Conservation (phyloP, 2,888 invertebrate genomes). For the Gibbula magus region DNA sequence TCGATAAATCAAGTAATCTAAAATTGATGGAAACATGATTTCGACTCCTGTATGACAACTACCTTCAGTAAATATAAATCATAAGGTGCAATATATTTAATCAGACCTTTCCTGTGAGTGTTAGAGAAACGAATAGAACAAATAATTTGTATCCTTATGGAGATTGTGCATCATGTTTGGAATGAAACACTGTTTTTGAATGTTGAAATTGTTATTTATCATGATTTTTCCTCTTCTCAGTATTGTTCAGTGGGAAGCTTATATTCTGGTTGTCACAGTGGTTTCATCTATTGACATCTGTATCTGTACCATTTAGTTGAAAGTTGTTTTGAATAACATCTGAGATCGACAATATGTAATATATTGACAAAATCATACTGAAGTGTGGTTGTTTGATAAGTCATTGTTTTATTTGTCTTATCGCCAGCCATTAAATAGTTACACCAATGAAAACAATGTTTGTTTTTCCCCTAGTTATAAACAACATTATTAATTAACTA, state of each 20-base stretch:
- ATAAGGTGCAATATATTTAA: no score
- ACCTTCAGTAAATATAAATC: no score
- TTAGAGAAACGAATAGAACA: no score
- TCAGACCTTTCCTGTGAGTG: no score
- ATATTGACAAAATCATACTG: background rate
- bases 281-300: background rate
- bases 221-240: background rate
- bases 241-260: background rate
- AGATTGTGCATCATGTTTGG: background rate
- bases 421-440: conserved; percentile 13
- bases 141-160: no score
- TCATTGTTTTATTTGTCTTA: background rate
- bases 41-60: no score
- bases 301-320: background rate
- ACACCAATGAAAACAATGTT: background rate
- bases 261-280: background rate
- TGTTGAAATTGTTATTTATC: background rate
- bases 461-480: no score
- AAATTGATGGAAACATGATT: no score
- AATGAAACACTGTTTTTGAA: background rate
- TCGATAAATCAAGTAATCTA: no score
- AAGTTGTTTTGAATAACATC: background rate
- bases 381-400: conserved; percentile 9
- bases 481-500: no score
- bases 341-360: background rate